phyloP scores from a whole-genome alignment of 2,113 vertebrate genomes.

The Rhizomys pruinosus region DNA sequence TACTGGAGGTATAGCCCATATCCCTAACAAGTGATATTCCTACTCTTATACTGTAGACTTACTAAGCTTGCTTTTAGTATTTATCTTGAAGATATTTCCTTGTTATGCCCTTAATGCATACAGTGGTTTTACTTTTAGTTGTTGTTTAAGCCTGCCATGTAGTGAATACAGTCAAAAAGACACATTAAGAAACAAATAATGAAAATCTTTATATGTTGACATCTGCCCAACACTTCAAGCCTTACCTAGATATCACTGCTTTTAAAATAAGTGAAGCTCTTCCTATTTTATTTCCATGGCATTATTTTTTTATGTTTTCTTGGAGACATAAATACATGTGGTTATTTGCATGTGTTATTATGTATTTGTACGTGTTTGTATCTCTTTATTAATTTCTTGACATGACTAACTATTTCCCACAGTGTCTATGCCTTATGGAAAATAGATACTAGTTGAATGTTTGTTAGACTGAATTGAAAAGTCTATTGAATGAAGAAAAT shows the following conservation, averaged over 20 bases:
- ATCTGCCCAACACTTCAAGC: background rate
- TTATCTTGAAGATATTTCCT: slow-evolving; percentile 22
- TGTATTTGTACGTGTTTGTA: background rate
- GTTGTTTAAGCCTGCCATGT: background rate
- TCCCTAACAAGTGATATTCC: no score
- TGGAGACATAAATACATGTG: background rate
- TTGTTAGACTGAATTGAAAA: background rate
- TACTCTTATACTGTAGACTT: background rate
- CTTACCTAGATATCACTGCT: background rate
- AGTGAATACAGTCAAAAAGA: background rate
- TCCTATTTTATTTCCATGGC: background rate
- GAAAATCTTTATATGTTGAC: background rate
- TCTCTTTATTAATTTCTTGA: background rate
- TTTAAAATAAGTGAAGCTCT: slow-evolving; percentile 10
- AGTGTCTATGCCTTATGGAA: background rate
- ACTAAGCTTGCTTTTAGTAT: background rate
- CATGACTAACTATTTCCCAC: background rate
- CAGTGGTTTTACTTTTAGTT: slow-evolving; percentile 28
- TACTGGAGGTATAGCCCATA: no score
- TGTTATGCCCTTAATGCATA: background rate
- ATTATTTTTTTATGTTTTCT: background rate
- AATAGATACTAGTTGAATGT: background rate
- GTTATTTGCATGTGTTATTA: no score
- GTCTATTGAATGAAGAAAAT: background rate
- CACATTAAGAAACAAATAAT: background rate